Evolutionary conservation across 2,888 invertebrate genomes (phyloP).

Genomic region (Erebia palarica): DNA sequence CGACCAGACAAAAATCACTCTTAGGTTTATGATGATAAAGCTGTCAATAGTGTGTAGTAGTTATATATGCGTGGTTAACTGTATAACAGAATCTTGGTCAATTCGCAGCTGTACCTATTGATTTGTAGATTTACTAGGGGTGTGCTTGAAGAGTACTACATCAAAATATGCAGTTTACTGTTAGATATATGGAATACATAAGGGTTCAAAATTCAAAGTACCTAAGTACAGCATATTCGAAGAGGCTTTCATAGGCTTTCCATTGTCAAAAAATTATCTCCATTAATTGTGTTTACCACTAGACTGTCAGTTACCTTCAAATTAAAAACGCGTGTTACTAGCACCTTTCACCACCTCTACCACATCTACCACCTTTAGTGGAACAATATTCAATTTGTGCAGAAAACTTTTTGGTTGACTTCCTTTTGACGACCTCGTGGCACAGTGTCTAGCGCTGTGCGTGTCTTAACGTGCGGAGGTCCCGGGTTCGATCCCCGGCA

Average conservation of each 20-base stretch:
- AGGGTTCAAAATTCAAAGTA: not conserved
- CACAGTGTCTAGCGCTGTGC: too few relatives aligned
- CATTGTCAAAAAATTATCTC: too few relatives aligned
- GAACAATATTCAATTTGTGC: too few relatives aligned
- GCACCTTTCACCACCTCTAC: too few relatives aligned
- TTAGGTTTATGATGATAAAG: not conserved
- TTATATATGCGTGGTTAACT: not conserved
- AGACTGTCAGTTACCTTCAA: too few relatives aligned
- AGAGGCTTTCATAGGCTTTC: not conserved
- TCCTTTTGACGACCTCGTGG: too few relatives aligned
- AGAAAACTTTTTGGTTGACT: too few relatives aligned
- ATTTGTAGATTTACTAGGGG: slow-evolving; percentile 35
- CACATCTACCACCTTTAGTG: too few relatives aligned
- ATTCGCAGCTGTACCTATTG: slow-evolving; percentile 36
- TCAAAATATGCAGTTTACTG: slow-evolving; percentile 27
- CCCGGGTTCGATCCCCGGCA: too few relatives aligned
- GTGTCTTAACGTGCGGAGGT: too few relatives aligned
- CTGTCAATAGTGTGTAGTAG: not conserved
- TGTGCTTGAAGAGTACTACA: slow-evolving; percentile 29
- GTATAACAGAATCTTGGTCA: slow-evolving; percentile 38
- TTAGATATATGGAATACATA: slow-evolving; percentile 12
- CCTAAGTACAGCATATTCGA: not conserved
- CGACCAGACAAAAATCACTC: slow-evolving; percentile 15
- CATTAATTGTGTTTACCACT: too few relatives aligned
- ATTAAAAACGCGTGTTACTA: too few relatives aligned